These are phyloP conservation scores for Dryobates pubescens DNA, from an alignment of 2,797 vertebrate genomes.

Conservation along the genomic window DNA sequence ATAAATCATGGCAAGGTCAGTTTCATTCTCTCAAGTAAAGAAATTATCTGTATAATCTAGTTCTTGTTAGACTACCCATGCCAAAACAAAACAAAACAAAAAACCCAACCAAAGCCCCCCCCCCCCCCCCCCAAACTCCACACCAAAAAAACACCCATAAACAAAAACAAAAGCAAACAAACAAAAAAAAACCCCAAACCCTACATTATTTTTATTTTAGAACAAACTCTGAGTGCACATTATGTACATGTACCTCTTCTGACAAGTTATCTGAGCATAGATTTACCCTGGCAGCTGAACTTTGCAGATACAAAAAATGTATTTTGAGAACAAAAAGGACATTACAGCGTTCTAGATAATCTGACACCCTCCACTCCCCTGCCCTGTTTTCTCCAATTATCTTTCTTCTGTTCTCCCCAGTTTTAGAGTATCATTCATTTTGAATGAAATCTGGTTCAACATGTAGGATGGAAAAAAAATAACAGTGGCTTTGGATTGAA, in stretches of 20 bases:
- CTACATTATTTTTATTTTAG: constrained; percentile 1
- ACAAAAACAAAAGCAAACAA: no score
- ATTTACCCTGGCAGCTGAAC: background rate
- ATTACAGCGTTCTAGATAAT: background rate
- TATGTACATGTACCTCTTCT: background rate
- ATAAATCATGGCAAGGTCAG: background rate
- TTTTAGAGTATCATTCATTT: background rate
- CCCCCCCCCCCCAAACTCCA: no score
- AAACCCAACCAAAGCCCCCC: no score
- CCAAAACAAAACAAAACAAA: background rate
- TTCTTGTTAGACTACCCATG: background rate
- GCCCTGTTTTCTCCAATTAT: background rate
- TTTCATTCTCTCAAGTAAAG: background rate
- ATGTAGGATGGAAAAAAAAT: background rate
- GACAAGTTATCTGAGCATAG: background rate
- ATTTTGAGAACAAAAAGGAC: background rate
- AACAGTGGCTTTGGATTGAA: background rate
- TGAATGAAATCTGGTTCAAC: background rate
- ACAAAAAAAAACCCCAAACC: no score
- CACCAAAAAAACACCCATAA: no score
- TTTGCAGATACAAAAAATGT: background rate
- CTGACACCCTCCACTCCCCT: no score
- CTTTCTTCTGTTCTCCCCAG: background rate
- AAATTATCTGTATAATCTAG: background rate
- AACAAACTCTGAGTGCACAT: background rate